Percentiles rank a stretch among this genome's conserved stretches.
These are phyloP conservation scores for Cynodonichthys magdalenae DNA, from an alignment of 2,797 vertebrate genomes.

Conservation along the genomic window DNA sequence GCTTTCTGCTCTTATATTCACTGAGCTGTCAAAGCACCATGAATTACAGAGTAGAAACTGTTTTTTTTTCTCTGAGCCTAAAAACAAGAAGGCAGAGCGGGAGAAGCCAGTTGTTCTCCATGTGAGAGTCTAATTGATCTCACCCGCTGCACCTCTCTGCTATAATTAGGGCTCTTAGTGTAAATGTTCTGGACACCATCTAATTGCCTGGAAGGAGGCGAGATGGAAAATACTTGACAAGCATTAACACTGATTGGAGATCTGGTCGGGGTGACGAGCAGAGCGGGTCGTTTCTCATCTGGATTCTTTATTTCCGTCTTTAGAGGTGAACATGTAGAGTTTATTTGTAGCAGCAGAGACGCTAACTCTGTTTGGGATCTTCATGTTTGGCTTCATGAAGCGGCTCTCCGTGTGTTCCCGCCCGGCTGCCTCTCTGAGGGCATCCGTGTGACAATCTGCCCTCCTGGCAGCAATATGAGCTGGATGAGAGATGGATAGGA, in stretches of 20 bases:
- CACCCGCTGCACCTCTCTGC: slow-evolving; percentile 26
- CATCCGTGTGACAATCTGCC: slow-evolving; percentile 17
- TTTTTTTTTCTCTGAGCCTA: too few relatives aligned
- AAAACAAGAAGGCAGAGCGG: background rate
- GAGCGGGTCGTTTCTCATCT: background rate
- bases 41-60: background rate
- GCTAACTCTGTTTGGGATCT: background rate
- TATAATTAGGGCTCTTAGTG: slow-evolving; percentile 56
- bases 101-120: slow-evolving; percentile 1
- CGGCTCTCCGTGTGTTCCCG: slow-evolving; percentile 1
- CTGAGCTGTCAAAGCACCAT: too few relatives aligned
- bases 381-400: background rate
- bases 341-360: background rate
- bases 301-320: background rate
- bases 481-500: slow-evolving; percentile 40
- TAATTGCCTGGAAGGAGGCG: slow-evolving; percentile 49
- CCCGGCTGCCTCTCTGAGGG: too few relatives aligned
- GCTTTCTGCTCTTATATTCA: background rate
- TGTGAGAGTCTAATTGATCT: slow-evolving; percentile 31
- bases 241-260: slow-evolving; percentile 47
- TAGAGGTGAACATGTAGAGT: background rate
- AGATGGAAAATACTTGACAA: slow-evolving; percentile 39
- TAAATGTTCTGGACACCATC: slow-evolving; percentile 30
- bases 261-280: slow-evolving; percentile 7
- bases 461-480: slow-evolving; percentile 31